Evolutionary conservation across 2,888 invertebrate genomes (phyloP).

Genomic region (Drosophila emarginata): DNA sequence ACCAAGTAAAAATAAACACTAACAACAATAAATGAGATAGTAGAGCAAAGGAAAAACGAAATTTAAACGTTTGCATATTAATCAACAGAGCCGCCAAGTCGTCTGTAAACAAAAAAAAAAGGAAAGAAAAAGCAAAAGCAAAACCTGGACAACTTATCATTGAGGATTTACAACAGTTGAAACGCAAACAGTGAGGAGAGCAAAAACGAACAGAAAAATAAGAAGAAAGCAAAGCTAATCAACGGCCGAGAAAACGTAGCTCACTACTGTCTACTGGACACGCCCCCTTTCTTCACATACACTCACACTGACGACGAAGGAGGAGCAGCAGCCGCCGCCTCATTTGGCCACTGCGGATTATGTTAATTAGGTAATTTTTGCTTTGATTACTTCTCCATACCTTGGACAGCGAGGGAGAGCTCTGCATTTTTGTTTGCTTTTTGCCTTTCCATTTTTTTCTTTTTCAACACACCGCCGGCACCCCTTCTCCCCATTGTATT

Average conservation of each 20-base stretch:
- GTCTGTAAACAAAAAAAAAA: constrained; percentile 16
- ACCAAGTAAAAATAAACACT: constrained; percentile 28
- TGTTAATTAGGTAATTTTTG: constrained; percentile 80
- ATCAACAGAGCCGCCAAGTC: constrained; percentile 51
- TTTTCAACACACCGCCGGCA: constrained; percentile 6
- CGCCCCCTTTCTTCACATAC: constrained; percentile 27
- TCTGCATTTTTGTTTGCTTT: constrained; percentile 43
- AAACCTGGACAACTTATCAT: constrained; percentile 70
- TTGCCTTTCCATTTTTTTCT: constrained; percentile 12
- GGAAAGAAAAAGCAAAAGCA: constrained; percentile 10
- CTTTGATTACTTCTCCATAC: constrained; percentile 71
- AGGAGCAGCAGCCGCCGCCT: constrained; percentile 50
- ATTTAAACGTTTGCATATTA: constrained; percentile 76
- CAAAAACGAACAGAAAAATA: constrained; percentile 18
- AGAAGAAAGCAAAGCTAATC: constrained; percentile 53
- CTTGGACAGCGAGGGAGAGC: constrained; percentile 36
- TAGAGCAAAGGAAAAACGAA: constrained; percentile 52
- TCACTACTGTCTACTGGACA: constrained; percentile 21
- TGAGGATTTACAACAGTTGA: constrained; percentile 58
- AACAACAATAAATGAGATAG: constrained; percentile 15
- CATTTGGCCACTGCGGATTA: constrained; percentile 78
- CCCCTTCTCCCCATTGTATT: not conserved
- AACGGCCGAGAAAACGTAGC: constrained; percentile 46
- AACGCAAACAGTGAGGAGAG: constrained; percentile 14
- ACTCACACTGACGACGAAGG: not conserved